Evolutionary conservation across 2,797 vertebrate species (phyloP), one percentile per base, ranked within the genome.

Genomic region (Coreius guichenoti): DNA sequence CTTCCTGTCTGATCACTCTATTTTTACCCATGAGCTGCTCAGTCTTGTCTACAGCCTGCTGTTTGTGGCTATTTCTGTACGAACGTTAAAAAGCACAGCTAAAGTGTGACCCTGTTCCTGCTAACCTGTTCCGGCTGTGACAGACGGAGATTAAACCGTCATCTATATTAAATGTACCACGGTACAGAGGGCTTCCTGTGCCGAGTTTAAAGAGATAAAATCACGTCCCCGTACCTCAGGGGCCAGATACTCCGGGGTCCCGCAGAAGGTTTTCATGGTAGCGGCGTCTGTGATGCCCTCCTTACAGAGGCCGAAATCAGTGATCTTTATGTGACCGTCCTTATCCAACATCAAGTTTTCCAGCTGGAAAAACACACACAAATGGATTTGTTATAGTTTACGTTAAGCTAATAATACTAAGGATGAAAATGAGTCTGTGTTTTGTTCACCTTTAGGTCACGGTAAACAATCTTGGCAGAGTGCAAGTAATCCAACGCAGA

Each of bases 401-500:
- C 1, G 11, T 9, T 31, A 5, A 36, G 31, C 17, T 72, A 17
- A 39, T 23, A 19, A 58, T 23, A 12, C 19, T 16, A 6, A n/a
- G 3, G 7, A 5, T 33, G 13, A 29, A 81, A 39, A 21, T 9
- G 4, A 23, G 43, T 0, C 19, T 45, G n/a, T 13, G 54, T 19
- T 47, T 43, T 82, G 88, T 89, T 95, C 95, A 98, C 98, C 97
- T 99, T 99, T 91, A 99, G 96, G 92, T 99, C 98, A 63, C 98
- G 97, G 88, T 98, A 99, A 90, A 99, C 97, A 90, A 98, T 98
- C 96, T 98, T 98, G 89, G 97, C 97, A 56, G 97, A 99, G 95
- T 99, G 97, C 86, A 99, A 96, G 94, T 98, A 99, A 96, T 98
- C 97, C 89, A 99, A 93, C 87, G 97, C 97, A 43, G 97, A 99